phyloP scores from a whole-genome alignment of 2,888 invertebrate genomes.

The Lasioglossum marginatum region DNA sequence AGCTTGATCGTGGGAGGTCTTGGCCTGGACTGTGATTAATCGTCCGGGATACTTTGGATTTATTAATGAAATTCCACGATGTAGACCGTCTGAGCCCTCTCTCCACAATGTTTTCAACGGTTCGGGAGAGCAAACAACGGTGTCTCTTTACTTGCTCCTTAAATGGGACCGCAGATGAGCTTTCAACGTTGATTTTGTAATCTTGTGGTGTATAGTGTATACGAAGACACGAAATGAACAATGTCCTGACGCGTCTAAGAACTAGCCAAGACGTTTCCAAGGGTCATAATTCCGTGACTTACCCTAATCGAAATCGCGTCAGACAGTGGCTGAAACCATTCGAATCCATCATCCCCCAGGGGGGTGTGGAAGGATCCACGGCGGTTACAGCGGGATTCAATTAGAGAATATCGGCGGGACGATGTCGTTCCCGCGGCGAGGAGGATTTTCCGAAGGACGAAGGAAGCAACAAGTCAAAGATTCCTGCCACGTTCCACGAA shows the following conservation, averaged over 20 bases:
- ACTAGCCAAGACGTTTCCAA: too few species aligned
- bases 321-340: not conserved
- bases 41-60: not conserved
- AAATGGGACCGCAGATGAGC: not conserved
- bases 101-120: too few species aligned
- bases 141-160: not conserved
- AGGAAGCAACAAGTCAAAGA: conserved; percentile 46
- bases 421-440: conserved; percentile 7
- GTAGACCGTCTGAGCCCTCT: not conserved
- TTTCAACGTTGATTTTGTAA: too few species aligned
- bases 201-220: too few species aligned
- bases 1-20: not conserved
- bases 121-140: not conserved
- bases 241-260: not conserved
- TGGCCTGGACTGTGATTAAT: not conserved
- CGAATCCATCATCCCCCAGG: not conserved
- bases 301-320: not conserved
- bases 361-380: not conserved
- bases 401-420: conserved; percentile 7
- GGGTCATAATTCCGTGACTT: not conserved
- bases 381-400: conserved; percentile 1
- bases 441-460: conserved; percentile 13
- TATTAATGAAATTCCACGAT: not conserved
- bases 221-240: not conserved
- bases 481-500: conserved; percentile 10